Evolutionary conservation across 92 coral and sea anemone species (phyloP).

Genomic region (Zoanthus sansibaricus): DNA sequence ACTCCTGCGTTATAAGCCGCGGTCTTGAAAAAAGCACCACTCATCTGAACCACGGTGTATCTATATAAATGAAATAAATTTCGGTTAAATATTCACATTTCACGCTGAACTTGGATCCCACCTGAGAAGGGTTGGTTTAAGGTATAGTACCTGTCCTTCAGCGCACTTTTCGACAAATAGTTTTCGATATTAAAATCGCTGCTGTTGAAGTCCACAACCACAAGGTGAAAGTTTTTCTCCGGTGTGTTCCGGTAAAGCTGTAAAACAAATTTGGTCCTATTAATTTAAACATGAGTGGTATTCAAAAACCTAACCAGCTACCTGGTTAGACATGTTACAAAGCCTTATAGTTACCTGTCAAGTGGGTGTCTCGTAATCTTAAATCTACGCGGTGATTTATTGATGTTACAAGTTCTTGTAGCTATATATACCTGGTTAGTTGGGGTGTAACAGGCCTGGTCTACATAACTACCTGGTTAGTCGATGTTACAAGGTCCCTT

Average conservation of each 20-base stretch:
- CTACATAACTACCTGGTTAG: no score
- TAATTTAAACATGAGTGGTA: neutral
- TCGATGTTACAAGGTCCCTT: no score
- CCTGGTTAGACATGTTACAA: neutral
- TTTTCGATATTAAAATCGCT: constrained; percentile 61
- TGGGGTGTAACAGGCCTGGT: no score
- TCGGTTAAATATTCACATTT: neutral
- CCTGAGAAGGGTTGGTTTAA: neutral
- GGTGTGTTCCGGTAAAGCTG: constrained; percentile 55
- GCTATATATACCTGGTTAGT: no score
- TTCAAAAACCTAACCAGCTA: no score
- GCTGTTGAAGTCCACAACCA: constrained; percentile 69
- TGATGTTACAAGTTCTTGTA: no score
- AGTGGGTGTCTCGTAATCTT: no score
- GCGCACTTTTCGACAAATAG: constrained; percentile 48
- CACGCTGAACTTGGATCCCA: neutral
- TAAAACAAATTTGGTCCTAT: neutral
- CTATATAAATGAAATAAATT: neutral
- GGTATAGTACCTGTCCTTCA: constrained; percentile 49
- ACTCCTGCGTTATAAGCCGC: constrained; percentile 46
- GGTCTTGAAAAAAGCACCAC: constrained; percentile 40
- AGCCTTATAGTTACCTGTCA: no score
- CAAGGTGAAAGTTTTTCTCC: constrained; percentile 68
- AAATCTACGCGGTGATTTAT: no score
- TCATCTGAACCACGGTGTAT: constrained; percentile 31